Base-by-base conservation (phyloP, 2,888 invertebrate genomes). In the Thecophora atra region DNA sequence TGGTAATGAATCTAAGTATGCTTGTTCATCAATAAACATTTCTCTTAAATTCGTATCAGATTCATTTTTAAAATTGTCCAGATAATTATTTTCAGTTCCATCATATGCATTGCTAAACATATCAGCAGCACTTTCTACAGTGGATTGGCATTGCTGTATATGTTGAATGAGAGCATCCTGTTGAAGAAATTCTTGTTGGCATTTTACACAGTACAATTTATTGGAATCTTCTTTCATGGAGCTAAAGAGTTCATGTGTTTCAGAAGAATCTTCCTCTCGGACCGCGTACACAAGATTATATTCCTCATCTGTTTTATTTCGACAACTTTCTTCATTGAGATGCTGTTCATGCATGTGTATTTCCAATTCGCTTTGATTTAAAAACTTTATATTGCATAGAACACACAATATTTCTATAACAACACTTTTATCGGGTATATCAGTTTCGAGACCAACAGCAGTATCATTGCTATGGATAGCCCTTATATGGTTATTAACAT, bases 371-470 rank as follows among this genome's bases (percentile, higher is more conserved):
- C 30, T 19, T 72, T 74, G 75, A 24, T 74, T 42, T 5, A 37
- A 28, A 66, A 76, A 77, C 15, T 72, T 73, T 54, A 71, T 42
- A 3, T 76, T 66, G 26, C 77, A 76, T 5, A 75, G 68, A 1
- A 72, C 70, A 65, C 76, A 77, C 0, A 73, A n/a, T 17, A 72
- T 63, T 73, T 73, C 74, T 17, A 62, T 72, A 21, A 51, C 24
- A 19, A 72, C 37, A 37, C 19, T 24, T 71, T 56, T 42, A 58
- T 56, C 30, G 56, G 42, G 37, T 28, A 42, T 54, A 5, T 42
- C 44, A 26, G 19, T 24, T 13, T 58, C 28, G 3, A 19, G 11
- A 54, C 37, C n/a, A 5, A 8, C 44, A 11, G 65, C n/a, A 54
- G 56, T 47, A 42, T 44, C 54, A 60, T 44, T 70, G 3, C 2